A percentile compares a stretch with the other conserved stretches of the same genome.
Evolutionary conservation across 2,888 invertebrate genomes (phyloP).

Genomic region (Argyresthia goedartella): DNA sequence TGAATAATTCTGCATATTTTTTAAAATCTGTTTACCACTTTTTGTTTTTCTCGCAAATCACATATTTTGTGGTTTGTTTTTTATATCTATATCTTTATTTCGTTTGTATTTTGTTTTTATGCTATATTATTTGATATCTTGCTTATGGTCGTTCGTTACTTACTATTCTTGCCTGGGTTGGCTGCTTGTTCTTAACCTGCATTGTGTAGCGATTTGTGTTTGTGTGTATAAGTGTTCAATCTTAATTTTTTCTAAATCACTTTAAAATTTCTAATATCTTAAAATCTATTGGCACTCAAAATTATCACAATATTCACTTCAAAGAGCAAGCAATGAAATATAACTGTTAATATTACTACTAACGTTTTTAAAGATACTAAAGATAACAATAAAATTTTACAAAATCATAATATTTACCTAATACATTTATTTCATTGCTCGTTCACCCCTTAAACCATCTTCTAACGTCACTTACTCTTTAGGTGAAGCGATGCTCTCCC

Average conservation of each 20-base stretch:
- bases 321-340: too few relatives aligned
- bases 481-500: slow-evolving; percentile 96
- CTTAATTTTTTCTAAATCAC: neutral
- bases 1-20: too few relatives aligned
- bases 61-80: too few relatives aligned
- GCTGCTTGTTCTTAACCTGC: slow-evolving; percentile 25
- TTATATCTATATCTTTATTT: too few relatives aligned
- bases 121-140: slow-evolving; percentile 11
- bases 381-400: too few relatives aligned
- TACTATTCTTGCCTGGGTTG: slow-evolving; percentile 9
- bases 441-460: neutral
- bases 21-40: too few relatives aligned
- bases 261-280: neutral
- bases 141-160: slow-evolving; percentile 18
- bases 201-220: slow-evolving; percentile 66
- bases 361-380: too few relatives aligned
- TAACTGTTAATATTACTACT: too few relatives aligned
- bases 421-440: neutral
- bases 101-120: neutral
- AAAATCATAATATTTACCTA: too few relatives aligned
- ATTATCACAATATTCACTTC: too few relatives aligned
- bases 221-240: slow-evolving; percentile 36
- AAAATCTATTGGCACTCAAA: neutral
- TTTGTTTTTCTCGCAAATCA: too few relatives aligned
- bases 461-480: slow-evolving; percentile 9